phyloP scores from a whole-genome alignment of 23 tunicate genomes.

The Oikopleura dioica region DNA sequence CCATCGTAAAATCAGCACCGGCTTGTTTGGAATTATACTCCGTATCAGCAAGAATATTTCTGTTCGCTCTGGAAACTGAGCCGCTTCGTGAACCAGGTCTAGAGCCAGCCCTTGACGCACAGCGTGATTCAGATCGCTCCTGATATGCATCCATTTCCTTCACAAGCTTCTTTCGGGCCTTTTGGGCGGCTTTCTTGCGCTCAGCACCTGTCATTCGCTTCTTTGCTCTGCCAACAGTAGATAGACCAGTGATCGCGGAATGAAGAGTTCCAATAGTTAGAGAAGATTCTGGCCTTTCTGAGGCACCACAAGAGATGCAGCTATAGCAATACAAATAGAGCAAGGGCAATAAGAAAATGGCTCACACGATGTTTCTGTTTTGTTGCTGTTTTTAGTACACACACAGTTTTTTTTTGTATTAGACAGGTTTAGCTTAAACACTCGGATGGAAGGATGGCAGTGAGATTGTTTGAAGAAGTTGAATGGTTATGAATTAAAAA shows the following conservation, averaged over 20 bases:
- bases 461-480: no score
- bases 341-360: no score
- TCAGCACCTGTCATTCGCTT: neutral
- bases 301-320: neutral
- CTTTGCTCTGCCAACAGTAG: neutral
- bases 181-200: slow-evolving; percentile 12
- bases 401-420: no score
- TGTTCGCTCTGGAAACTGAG: no score
- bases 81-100: neutral
- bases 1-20: neutral
- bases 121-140: neutral
- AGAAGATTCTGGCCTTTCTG: neutral
- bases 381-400: no score
- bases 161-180: slow-evolving; percentile 10
- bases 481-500: no score
- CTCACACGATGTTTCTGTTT: no score
- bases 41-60: neutral
- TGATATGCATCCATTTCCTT: slow-evolving; percentile 14
- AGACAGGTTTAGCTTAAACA: neutral
- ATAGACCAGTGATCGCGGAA: neutral
- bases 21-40: neutral
- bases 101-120: no score
- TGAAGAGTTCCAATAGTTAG: neutral
- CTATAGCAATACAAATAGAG: no score
- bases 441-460: no score